Base-by-base conservation (phyloP, 2,888 invertebrate genomes). In the Oscheius sp. region DNA sequence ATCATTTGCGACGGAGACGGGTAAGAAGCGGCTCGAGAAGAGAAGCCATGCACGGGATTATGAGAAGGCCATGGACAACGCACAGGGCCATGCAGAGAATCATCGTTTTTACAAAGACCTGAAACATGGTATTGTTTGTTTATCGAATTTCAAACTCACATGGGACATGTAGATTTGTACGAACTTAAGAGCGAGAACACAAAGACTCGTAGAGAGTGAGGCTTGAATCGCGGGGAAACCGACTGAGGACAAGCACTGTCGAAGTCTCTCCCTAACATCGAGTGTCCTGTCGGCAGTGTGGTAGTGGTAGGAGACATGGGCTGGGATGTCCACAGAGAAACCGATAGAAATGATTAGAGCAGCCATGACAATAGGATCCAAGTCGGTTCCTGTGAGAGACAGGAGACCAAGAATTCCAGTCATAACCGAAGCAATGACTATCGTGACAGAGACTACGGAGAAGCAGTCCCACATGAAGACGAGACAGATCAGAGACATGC, bases 281-380 rank as follows among this genome's bases (percentile, higher is more conserved):
- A 53, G 29, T 37, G 53, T n/a, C 33, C 68, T 11, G 59, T 84
- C 78, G 33, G 84, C 84, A 33, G 76, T 77, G 71, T 85, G 79
- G 68, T 83, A 87, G 65, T 87, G 87, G 65, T 84, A 86, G 2
- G 84, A 79, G 5, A 87, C 81, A 63, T 87, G 87, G 4, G 85
- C 85, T 0, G 87, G 87, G 13, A 87, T 86, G 58, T 87, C 87
- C n/a, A 87, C 85, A 1, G 83, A 83, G 79, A 86, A 86, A 4
- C 87, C 87, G 63, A 87, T 85, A 1, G 87, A 83, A 51, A 87
- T 85, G 33, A 87, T 79, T 72, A 85, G 74, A 1, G 85, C 80
- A 0, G 86, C 80, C 85, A 86, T 85, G 33, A 82, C 82, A 65
- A 86, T 86, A 1, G 86, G 86, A 59, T 86, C 86, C 48, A 86